Evolutionary conservation across 2,113 vertebrate genomes (phyloP).

Genomic region (Chloropsis hardwickii): DNA sequence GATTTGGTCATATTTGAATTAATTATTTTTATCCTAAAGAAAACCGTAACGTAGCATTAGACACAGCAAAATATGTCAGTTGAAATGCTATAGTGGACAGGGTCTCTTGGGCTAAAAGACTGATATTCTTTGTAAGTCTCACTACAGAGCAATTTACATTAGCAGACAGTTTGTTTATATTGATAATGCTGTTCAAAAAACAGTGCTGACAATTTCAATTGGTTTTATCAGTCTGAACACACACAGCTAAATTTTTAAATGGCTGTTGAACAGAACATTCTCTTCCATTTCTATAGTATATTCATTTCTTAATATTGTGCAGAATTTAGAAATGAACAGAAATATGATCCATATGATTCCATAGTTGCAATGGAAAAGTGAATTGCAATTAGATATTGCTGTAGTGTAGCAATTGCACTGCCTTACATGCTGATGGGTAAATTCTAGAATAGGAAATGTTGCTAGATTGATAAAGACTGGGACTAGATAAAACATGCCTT

Average conservation of each 20-base stretch:
- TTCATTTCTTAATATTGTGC: not conserved
- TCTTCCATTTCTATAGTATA: not conserved
- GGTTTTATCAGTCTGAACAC: not conserved
- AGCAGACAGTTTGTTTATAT: not conserved
- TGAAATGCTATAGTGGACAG: not conserved
- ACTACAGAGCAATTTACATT: not conserved
- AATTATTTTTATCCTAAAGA: not conserved
- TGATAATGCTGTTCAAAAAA: not conserved
- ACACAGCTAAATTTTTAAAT: not conserved
- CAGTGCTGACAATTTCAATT: not conserved
- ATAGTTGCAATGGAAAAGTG: not conserved
- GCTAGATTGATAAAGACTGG: not conserved
- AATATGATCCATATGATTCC: not conserved
- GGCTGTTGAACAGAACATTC: not conserved
- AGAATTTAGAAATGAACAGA: not conserved
- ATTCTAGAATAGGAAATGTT: not conserved
- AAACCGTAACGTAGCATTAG: accelerated
- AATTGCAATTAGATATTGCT: not conserved
- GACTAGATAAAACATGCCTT: not conserved
- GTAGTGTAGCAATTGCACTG: not conserved
- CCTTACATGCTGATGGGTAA: not conserved
- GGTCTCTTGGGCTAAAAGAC: not conserved
- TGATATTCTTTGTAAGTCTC: not conserved
- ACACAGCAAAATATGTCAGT: not conserved
- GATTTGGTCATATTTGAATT: not conserved